Evolutionary conservation across 2,113 vertebrate genomes (phyloP).

Genomic region (Nothoprocta perdicaria): DNA sequence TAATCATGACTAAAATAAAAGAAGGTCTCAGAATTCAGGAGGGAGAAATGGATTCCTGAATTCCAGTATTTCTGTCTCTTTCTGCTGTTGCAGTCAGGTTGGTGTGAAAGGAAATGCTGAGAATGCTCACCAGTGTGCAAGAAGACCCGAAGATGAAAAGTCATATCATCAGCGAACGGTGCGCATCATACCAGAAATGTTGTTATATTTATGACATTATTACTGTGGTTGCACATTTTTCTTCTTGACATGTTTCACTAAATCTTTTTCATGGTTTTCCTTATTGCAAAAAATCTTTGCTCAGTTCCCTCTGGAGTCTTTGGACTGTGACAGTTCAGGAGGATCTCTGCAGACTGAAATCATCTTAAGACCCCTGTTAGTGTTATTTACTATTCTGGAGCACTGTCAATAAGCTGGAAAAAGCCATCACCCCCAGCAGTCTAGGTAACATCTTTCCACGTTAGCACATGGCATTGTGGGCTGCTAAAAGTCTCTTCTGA

Average conservation of each 20-base stretch:
- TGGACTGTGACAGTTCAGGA: neutral
- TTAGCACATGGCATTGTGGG: rapidly evolving
- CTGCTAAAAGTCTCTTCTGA: neutral
- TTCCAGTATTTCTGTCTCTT: neutral
- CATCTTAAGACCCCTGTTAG: neutral
- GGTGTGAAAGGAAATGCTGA: neutral
- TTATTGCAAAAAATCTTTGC: neutral
- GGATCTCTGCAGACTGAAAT: neutral
- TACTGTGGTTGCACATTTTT: neutral
- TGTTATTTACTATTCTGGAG: neutral
- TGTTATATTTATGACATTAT: neutral
- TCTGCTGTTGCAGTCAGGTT: neutral
- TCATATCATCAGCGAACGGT: neutral
- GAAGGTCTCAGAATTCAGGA: neutral
- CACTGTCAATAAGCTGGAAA: too few species aligned
- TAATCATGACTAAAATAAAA: neutral
- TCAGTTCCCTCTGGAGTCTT: neutral
- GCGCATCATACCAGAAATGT: neutral
- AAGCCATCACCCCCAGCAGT: neutral
- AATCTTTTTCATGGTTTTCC: neutral
- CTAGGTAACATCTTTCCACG: neutral
- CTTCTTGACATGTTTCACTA: neutral
- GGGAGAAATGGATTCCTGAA: neutral
- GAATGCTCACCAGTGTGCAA: neutral
- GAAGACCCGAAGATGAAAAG: neutral